These are phyloP conservation scores for Asobara japonica DNA, from an alignment of 1,140 invertebrate species.

Conservation along the genomic window DNA sequence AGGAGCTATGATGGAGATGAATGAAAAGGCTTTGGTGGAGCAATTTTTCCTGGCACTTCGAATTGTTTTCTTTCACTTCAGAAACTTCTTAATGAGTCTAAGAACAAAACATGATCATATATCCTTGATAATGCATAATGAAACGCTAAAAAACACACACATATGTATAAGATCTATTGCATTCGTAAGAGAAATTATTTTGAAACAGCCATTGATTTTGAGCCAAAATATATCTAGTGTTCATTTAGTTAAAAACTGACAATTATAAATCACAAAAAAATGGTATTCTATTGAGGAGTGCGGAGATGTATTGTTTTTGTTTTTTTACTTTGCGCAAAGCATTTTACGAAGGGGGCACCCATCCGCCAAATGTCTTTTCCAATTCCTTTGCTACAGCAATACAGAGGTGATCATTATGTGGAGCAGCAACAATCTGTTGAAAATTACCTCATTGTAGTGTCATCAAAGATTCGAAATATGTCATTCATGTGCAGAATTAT, in stretches of 20 bases:
- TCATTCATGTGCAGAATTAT: too few relatives aligned
- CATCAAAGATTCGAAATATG: too few relatives aligned
- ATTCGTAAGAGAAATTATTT: neutral
- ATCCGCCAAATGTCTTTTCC: constrained; percentile 85
- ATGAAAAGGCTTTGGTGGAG: too few relatives aligned
- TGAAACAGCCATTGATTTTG: neutral
- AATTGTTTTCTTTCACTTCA: neutral
- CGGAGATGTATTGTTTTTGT: neutral
- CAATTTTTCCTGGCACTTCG: too few relatives aligned
- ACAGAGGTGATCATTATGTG: constrained; percentile 82
- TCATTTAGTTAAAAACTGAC: neutral
- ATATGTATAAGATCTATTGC: neutral
- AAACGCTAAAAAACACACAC: neutral
- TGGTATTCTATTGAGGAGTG: neutral
- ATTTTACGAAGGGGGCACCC: constrained; percentile 75
- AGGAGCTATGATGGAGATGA: too few relatives aligned
- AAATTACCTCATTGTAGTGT: neutral
- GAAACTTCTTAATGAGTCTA: neutral
- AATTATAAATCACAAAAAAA: neutral
- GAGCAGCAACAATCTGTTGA: constrained; percentile 76
- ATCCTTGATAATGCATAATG: neutral
- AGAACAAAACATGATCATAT: neutral
- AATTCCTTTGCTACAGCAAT: constrained; percentile 86
- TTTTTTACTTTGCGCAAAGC: neutral
- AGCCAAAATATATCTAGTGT: neutral